Conservation (phyloP, 2,797 vertebrate species). For the Sebastes aleutianus region DNA sequence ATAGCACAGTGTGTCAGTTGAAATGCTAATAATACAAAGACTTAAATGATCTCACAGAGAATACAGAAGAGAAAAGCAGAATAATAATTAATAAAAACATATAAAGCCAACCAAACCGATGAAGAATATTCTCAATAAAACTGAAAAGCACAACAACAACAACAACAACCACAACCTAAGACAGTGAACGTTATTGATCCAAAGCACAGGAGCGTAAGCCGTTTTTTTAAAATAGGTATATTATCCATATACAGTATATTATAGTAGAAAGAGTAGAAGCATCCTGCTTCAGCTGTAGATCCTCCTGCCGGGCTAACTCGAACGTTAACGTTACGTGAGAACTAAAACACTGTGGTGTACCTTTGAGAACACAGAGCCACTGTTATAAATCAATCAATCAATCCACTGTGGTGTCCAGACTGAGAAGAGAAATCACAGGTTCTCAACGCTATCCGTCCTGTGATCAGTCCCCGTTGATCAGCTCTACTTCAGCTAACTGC, state of each 20-base stretch:
- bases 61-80: neutral
- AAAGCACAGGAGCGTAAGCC: too few relatives aligned
- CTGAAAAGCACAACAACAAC: neutral
- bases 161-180: neutral
- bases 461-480: neutral
- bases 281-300: neutral
- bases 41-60: neutral
- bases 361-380: neutral
- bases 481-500: neutral
- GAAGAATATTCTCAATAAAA: neutral
- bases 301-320: neutral
- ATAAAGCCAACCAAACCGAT: neutral
- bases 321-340: too few relatives aligned
- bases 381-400: too few relatives aligned
- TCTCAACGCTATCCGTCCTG: neutral
- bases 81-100: neutral
- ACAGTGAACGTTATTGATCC: too few relatives aligned
- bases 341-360: neutral
- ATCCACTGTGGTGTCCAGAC: too few relatives aligned
- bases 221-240: too few relatives aligned
- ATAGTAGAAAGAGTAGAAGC: too few relatives aligned
- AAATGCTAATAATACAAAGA: neutral
- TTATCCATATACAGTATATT: too few relatives aligned
- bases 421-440: neutral
- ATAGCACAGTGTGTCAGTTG: neutral